A percentile compares a stretch with the other conserved stretches of the same genome.
Evolutionary conservation across 2,888 invertebrate genomes (phyloP).

Genomic region (Megaustenia siamemsis): DNA sequence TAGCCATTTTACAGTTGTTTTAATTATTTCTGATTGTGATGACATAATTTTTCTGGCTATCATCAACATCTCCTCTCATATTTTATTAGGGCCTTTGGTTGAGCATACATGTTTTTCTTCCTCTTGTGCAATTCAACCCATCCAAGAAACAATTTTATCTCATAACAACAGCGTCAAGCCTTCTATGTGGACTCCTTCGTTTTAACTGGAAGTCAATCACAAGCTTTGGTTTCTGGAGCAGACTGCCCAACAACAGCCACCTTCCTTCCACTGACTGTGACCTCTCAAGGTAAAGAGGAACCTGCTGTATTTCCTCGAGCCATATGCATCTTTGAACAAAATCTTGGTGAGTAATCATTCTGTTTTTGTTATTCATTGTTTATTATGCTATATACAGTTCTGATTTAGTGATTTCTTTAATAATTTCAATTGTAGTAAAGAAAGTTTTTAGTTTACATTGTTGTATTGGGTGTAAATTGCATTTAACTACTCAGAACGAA

Average conservation of each 20-base stretch:
- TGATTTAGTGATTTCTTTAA: not conserved
- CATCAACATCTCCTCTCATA: too few species aligned
- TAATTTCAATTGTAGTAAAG: not conserved
- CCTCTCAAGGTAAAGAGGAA: constrained; percentile 33
- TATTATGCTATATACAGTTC: not conserved
- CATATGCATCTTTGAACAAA: constrained; percentile 74
- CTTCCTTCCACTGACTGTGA: constrained; percentile 38
- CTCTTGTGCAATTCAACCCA: not conserved
- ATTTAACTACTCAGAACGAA: too few species aligned
- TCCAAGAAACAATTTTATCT: not conserved
- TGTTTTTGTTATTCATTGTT: not conserved
- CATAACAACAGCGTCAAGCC: constrained; percentile 53
- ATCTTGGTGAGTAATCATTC: constrained; percentile 60
- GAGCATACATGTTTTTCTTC: too few species aligned
- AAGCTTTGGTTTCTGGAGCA: constrained; percentile 63
- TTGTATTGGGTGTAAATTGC: too few species aligned
- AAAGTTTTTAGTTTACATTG: too few species aligned
- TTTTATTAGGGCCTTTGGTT: too few species aligned
- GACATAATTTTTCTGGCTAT: too few species aligned
- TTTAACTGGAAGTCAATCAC: constrained; percentile 61
- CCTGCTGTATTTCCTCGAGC: constrained; percentile 54
- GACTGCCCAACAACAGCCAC: constrained; percentile 68
- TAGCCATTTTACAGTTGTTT: too few species aligned
- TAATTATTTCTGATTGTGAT: too few species aligned
- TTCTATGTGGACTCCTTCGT: constrained; percentile 66